Base-by-base conservation (phyloP, 2,888 invertebrate species). In the Diachrysia chrysitis region DNA sequence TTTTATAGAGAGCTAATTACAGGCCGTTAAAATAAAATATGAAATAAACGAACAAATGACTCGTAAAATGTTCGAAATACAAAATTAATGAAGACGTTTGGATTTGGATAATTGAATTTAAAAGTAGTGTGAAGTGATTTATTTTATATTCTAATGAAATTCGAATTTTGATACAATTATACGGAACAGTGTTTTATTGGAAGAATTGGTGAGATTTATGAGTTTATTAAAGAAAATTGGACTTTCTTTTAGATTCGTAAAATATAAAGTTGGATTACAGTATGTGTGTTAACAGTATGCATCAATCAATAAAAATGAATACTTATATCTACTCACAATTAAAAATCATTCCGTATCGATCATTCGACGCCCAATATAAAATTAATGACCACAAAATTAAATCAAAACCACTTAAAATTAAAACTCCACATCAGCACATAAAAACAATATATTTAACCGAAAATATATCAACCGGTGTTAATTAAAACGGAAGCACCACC, bases 401-500 rank as follows among this genome's bases (percentile, higher is more conserved):
- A 69, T 46, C 55, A 55, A 59, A 71, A 67, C 67, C 37, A 54
- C 63, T 58, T 48, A 61, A 71, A 51, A 19, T 55, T 59, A 56
- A 51, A 71, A 59, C 46, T 60, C 37, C 56, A 48, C 65, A 61
- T 19, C 57, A 61, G 9, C 57, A 25, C 51, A 63, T 62, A 62
- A 69, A 76, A 65, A 51, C 70, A 17, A 75, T 69, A 77, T 69
- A 79, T 70, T 68, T 58, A 71, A 54, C 69, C 71, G 79, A 73
- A 84, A 85, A 84, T 82, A 84, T 83, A 86, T 78, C 77, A 75
- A 75, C 76, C 72, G 67, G 79, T 82, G 86, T 85, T 87, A 86
- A 87, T 87, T 86, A 84, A 86, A 87, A 88, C 89, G 90, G 90
- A 89, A 90, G 87, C 87, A 79, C 61, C 78, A 81, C 79, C 87